Conservation (phyloP, 2,888 invertebrate species). For the Acronicta psi region DNA sequence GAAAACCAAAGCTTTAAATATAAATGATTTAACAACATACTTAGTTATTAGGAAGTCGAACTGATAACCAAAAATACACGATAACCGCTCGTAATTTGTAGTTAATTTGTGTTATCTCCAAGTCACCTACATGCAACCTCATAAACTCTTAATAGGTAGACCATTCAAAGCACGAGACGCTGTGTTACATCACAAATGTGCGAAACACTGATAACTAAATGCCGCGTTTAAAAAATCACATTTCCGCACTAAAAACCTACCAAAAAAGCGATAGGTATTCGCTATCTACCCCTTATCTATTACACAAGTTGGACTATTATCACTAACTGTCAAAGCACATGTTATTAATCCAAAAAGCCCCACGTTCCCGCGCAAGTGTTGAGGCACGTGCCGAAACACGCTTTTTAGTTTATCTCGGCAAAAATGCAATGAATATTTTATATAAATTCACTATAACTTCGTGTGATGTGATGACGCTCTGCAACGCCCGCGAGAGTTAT, state of each 20-base stretch:
- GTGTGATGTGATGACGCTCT: constrained; percentile 14
- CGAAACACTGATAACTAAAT: constrained; percentile 10
- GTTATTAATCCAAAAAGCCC: not conserved
- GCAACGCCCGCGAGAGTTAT: constrained; percentile 12
- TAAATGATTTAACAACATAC: too few species aligned
- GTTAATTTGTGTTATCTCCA: not conserved
- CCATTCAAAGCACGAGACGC: not conserved
- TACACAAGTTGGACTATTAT: constrained; percentile 37
- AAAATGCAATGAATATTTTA: constrained; percentile 41
- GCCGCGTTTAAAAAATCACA: constrained; percentile 15
- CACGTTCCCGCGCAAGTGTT: constrained; percentile 32
- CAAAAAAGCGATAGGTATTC: not conserved
- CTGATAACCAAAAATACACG: too few species aligned
- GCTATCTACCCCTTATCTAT: constrained; percentile 21
- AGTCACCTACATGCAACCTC: not conserved
- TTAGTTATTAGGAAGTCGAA: too few species aligned
- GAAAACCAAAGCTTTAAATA: too few species aligned
- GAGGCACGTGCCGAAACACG: constrained; percentile 25
- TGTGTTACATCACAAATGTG: constrained; percentile 17
- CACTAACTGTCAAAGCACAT: constrained; percentile 5
- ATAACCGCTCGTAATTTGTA: not conserved
- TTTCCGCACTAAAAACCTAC: constrained; percentile 28
- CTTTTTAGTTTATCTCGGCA: constrained; percentile 12
- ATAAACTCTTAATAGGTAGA: not conserved
- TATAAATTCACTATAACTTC: constrained; percentile 17